phyloP scores from a whole-genome alignment of 2,797 vertebrate species.

The Micropoecilia bifurca region DNA sequence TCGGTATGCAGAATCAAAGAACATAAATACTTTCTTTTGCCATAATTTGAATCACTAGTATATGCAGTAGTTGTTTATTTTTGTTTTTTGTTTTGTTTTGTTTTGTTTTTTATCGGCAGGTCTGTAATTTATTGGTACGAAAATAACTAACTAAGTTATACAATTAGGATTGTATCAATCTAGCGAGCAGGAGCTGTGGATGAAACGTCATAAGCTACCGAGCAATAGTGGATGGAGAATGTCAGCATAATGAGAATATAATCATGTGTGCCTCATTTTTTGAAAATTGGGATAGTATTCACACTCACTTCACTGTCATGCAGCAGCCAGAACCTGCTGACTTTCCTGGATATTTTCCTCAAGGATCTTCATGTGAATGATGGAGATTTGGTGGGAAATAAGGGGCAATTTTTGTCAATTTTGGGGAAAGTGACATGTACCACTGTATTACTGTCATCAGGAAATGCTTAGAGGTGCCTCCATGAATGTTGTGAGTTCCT shows the following conservation, averaged over 20 bases:
- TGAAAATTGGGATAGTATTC: conserved; percentile 2
- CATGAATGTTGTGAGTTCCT: background rate
- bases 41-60: background rate
- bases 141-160: background rate
- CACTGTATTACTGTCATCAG: background rate
- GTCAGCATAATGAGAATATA: background rate
- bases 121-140: background rate
- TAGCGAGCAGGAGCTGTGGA: conserved; percentile 2
- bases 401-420: conserved; percentile 4
- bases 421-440: background rate
- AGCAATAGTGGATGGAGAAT: background rate
- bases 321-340: conserved; percentile 6
- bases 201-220: background rate
- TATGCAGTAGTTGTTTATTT: background rate
- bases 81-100: background rate
- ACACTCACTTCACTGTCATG: background rate
- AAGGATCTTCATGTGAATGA: background rate
- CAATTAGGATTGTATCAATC: background rate
- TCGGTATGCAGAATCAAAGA: background rate
- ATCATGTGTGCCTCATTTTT: background rate
- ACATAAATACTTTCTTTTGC: background rate
- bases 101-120: background rate
- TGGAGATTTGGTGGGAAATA: conserved; percentile 7
- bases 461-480: background rate
- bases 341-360: conserved; percentile 3